Conservation (phyloP, 2,113 vertebrate species). For the Chloropsis hardwickii region DNA sequence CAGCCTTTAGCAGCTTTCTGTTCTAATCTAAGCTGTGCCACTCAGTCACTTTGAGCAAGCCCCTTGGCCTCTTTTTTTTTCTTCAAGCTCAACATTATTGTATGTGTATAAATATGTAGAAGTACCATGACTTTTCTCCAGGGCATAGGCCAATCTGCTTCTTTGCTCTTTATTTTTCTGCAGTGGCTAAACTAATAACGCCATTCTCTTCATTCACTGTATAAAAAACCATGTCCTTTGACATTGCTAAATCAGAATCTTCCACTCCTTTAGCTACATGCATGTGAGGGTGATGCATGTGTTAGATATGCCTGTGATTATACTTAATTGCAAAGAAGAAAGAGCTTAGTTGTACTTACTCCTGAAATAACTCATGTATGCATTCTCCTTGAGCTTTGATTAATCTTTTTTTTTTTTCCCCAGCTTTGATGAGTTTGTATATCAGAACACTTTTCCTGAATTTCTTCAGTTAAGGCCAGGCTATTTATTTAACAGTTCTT, state of each 20-base stretch:
- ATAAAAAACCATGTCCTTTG: neutral
- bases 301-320: neutral
- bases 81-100: neutral
- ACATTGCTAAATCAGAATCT: neutral
- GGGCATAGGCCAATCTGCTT: neutral
- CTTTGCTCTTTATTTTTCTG: neutral
- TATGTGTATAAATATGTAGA: neutral
- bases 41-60: slow-evolving; percentile 2
- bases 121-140: neutral
- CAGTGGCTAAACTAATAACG: neutral
- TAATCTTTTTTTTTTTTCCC: neutral
- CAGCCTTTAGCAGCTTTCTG: slow-evolving; percentile 47
- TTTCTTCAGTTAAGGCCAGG: neutral
- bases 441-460: neutral
- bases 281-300: neutral
- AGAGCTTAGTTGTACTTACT: neutral
- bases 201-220: neutral
- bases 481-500: neutral
- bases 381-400: neutral
- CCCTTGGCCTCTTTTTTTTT: neutral
- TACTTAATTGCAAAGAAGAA: slow-evolving; percentile 5
- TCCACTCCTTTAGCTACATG: neutral
- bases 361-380: neutral
- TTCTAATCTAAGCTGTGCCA: slow-evolving; percentile 48
- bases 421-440: neutral